Conservation (phyloP, 2,888 invertebrate genomes). For the Slavum lentiscoides region DNA sequence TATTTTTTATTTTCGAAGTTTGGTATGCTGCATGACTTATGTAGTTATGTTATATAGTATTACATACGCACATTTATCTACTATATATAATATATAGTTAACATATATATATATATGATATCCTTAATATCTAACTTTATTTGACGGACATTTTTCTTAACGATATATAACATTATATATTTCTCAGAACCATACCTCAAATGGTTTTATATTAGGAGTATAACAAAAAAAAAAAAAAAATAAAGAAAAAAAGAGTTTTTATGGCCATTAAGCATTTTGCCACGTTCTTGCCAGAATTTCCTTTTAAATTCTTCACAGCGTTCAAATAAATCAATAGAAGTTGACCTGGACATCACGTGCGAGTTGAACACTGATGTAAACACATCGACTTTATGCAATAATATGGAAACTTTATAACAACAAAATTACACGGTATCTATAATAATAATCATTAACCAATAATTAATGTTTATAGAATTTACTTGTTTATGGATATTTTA, state of each 20-base stretch:
- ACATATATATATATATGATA: not conserved
- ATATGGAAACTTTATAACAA: not conserved
- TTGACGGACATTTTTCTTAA: not conserved
- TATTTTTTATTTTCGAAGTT: not conserved
- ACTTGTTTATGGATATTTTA: no score
- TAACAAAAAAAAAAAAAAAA: not conserved
- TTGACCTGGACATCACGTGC: not conserved
- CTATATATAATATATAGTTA: no score
- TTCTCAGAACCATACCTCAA: not conserved
- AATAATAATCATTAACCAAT: not conserved
- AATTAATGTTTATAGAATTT: not conserved
- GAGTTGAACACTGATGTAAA: slow-evolving; percentile 1
- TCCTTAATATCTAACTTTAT: not conserved
- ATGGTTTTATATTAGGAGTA: not conserved
- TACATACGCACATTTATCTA: not conserved
- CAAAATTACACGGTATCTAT: not conserved
- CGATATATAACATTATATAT: not conserved
- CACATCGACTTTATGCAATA: not conserved
- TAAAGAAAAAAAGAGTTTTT: not conserved
- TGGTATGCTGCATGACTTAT: not conserved
- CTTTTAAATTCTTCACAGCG: slow-evolving; percentile 10
- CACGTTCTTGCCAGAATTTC: not conserved
- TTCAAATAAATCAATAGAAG: not conserved
- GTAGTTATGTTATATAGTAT: not conserved
- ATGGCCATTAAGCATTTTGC: not conserved